These are phyloP conservation scores for Podotricha telesiphe DNA, from an alignment of 2,888 invertebrate species.

Conservation along the genomic window DNA sequence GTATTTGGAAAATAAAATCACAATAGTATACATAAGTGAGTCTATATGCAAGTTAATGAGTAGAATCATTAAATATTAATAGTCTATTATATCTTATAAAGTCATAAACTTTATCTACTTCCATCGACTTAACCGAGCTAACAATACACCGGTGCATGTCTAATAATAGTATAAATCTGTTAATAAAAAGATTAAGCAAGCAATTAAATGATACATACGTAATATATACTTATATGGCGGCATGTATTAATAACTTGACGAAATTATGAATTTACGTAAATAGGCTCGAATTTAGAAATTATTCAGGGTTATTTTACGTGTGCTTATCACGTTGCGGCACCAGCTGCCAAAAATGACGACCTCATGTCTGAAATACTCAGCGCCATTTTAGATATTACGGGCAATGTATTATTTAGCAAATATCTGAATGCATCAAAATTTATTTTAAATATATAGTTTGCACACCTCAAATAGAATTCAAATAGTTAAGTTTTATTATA, in stretches of 20 bases:
- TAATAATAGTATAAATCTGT: constrained; percentile 3
- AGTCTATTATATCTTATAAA: background rate
- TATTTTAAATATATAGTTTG: background rate
- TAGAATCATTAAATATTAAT: background rate
- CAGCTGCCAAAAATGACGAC: constrained; percentile 25
- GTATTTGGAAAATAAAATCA: constrained; percentile 4
- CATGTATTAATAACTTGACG: background rate
- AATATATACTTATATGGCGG: background rate
- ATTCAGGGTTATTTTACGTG: constrained; percentile 19
- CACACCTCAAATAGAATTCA: background rate
- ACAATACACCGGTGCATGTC: background rate
- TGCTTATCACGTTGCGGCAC: constrained; percentile 23
- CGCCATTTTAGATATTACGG: constrained; percentile 13
- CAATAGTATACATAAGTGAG: background rate
- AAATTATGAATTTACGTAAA: background rate
- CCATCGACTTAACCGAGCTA: background rate
- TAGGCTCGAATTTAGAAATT: background rate
- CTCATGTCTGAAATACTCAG: constrained; percentile 26
- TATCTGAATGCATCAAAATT: background rate
- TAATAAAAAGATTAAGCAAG: constrained; percentile 4
- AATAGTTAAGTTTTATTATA: background rate
- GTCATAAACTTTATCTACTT: background rate
- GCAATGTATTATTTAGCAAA: constrained; percentile 5
- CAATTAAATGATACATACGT: background rate
- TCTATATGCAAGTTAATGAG: background rate